Evolutionary conservation across 2,888 invertebrate genomes (phyloP).

Genomic region (Cylloceria caligata): DNA sequence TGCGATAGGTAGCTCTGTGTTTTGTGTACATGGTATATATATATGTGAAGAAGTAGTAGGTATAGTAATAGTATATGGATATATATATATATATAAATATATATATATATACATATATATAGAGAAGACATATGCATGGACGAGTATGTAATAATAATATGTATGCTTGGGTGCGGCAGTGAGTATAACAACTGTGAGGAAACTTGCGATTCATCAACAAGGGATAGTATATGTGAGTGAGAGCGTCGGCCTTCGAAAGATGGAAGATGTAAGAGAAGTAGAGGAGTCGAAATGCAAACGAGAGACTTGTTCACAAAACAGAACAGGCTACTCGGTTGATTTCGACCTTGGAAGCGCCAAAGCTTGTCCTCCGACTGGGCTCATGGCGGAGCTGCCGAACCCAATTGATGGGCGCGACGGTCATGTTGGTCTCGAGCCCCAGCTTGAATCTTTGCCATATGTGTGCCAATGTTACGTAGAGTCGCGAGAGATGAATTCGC

Average conservation of each 20-base stretch:
- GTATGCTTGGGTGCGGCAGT: slow-evolving; percentile 83
- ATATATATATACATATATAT: no score
- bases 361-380: slow-evolving; percentile 78
- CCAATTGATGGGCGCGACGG: slow-evolving; percentile 63
- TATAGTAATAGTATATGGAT: slow-evolving; percentile 66
- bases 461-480: slow-evolving; percentile 32
- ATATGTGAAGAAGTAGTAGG: slow-evolving; percentile 70
- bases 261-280: slow-evolving; percentile 76
- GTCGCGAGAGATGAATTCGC: slow-evolving; percentile 65
- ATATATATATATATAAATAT: no score
- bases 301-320: slow-evolving; percentile 82
- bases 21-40: slow-evolving; percentile 65
- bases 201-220: slow-evolving; percentile 69
- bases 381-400: slow-evolving; percentile 73
- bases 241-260: slow-evolving; percentile 73
- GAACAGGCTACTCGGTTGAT: slow-evolving; percentile 78
- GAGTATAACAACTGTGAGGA: slow-evolving; percentile 83
- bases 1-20: slow-evolving; percentile 51
- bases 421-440: slow-evolving; percentile 57
- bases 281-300: slow-evolving; percentile 71
- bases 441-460: slow-evolving; percentile 35
- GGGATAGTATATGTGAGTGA: slow-evolving; percentile 73
- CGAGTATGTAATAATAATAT: slow-evolving; percentile 83
- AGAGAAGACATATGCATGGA: slow-evolving; percentile 79
- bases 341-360: slow-evolving; percentile 76